Percentiles rank a stretch among this genome's conserved stretches.
phyloP scores from a whole-genome alignment of 2,888 invertebrate species.

The Cryptocephalus moraei region DNA sequence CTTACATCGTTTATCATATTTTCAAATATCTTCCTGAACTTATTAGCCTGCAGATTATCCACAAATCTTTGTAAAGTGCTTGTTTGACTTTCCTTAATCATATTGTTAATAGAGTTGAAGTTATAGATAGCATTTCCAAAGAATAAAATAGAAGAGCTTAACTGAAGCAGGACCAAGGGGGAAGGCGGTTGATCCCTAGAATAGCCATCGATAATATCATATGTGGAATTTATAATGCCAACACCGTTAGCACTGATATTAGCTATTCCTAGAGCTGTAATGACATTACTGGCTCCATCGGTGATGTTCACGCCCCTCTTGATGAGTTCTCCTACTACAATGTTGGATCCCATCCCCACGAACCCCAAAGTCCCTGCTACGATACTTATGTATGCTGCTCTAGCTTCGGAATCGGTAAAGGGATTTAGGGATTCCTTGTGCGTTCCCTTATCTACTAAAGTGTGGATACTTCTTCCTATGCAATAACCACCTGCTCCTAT shows the following conservation, averaged over 20 bases:
- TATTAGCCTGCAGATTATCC: constrained; percentile 43
- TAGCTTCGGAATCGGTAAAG: constrained; percentile 44
- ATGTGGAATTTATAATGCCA: constrained; percentile 24
- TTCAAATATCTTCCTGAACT: constrained; percentile 31
- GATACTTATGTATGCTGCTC: constrained; percentile 51
- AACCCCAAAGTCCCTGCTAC: constrained; percentile 47
- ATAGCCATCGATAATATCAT: constrained; percentile 25
- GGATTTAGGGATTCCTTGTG: constrained; percentile 18
- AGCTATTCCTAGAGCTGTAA: constrained; percentile 23
- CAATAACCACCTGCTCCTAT: too few relatives aligned
- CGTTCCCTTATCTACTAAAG: too few relatives aligned
- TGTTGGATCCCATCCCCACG: constrained; percentile 44
- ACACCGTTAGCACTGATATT: constrained; percentile 27
- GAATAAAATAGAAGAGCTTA: constrained; percentile 27
- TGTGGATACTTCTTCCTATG: too few relatives aligned
- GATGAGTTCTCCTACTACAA: constrained; percentile 39
- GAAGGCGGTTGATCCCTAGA: constrained; percentile 25
- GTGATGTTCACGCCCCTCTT: constrained; percentile 31
- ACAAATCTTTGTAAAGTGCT: constrained; percentile 43
- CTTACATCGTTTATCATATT: too few relatives aligned
- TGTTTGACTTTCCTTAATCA: constrained; percentile 44
- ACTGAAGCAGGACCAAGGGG: constrained; percentile 36
- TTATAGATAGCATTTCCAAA: constrained; percentile 29
- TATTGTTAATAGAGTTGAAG: constrained; percentile 21
- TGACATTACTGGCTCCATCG: constrained; percentile 15